Conservation (phyloP, 2,113 vertebrate genomes). For the Grammomys surdaster region DNA sequence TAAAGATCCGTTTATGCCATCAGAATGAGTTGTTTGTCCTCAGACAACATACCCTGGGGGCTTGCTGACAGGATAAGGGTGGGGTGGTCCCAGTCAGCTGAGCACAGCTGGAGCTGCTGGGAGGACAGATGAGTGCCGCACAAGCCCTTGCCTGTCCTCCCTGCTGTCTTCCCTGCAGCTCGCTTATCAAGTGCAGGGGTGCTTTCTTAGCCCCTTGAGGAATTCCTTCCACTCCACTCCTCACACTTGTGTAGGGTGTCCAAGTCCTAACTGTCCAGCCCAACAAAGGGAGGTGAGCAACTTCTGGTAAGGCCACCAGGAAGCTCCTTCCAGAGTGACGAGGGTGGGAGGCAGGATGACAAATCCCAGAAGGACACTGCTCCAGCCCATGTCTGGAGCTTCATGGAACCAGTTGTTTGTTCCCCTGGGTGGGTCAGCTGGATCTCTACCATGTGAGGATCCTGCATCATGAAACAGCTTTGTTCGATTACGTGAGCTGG, state of each 20-base stretch:
- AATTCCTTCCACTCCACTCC: neutral
- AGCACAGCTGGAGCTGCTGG: neutral
- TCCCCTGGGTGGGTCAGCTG: neutral
- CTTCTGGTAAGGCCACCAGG: accelerated
- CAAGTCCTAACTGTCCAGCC: neutral
- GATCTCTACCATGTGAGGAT: neutral
- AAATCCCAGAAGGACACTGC: neutral
- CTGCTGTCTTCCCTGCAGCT: too few species aligned
- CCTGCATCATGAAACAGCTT: neutral
- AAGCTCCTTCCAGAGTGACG: neutral
- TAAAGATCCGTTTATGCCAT: neutral
- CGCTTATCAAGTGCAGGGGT: neutral
- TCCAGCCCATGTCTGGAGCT: neutral
- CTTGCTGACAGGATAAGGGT: neutral
- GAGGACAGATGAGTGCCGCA: neutral
- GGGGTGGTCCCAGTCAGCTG: neutral
- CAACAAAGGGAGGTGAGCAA: neutral
- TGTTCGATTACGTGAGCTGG: neutral
- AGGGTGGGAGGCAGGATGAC: neutral
- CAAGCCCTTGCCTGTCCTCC: neutral
- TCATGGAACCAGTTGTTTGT: neutral
- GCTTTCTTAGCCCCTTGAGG: neutral
- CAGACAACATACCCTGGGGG: neutral
- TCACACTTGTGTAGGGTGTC: too few species aligned
- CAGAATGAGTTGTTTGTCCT: neutral